Evolutionary conservation across 2,113 vertebrate genomes (phyloP), one percentile per base, ranked within the genome.

Genomic region (Pipra filicauda): DNA sequence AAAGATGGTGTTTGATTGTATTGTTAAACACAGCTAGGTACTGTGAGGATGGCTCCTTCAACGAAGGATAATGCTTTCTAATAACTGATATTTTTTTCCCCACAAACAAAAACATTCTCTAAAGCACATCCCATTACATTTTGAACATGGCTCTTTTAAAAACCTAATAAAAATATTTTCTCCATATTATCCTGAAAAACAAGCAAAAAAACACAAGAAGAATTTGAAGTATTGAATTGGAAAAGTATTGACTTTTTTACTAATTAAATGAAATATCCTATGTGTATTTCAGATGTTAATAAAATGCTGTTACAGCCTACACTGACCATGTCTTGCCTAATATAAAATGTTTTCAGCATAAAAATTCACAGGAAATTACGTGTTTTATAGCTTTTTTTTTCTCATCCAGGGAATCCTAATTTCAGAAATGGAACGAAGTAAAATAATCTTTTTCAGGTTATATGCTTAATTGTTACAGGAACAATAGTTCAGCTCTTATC

Each of bases 401-500:
- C 80, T 15, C 2, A 58, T 44, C 3, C 5, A 41, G 7, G 6
- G 31, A 80, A 77, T 43, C 5, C 11, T 64, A 67, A 64, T 66
- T 90, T 61, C 4, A 79, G 55, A 88, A 93, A 66, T 24, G 6
- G 23, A 77, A 46, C 4, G 46, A 91, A 84, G 30, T 13, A 78
- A 87, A 82, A 82, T 19, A 1, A 24, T 33, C 1, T 76, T 88
- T 93, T 88, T 49, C 62, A 71, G 46, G 26, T 73, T 80, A 46
- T 17, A 39, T 27, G 23, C 28, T 65, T 66, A 70, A 66, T 13
- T 91, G 30, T 30, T n/a, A 65, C 54, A 77, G 52, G 76, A 94
- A 86, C 89, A 82, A 81, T 11, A 93, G 89, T 95, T 95, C 92
- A 97, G 43, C 65, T 94, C 28, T 96, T 97, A 97, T 97, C 95